Evolutionary conservation across 2,797 vertebrate species (phyloP).

Genomic region (Smutsia gigantea): DNA sequence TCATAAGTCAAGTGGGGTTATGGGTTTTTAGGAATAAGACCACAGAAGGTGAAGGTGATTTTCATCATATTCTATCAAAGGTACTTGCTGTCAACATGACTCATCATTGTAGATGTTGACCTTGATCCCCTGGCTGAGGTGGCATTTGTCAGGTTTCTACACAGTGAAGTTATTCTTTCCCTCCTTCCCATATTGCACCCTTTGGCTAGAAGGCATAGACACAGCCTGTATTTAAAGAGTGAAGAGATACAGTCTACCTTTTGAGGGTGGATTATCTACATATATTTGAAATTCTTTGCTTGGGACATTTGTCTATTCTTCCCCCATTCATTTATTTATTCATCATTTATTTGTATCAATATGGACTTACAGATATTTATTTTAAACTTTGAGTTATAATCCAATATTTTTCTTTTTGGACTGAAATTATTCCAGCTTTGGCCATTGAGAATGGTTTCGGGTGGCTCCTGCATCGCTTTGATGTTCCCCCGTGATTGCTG

Average conservation of each 20-base stretch:
- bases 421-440: not conserved
- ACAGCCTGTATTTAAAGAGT: not conserved
- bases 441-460: not conserved
- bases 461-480: not conserved
- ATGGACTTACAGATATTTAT: not conserved
- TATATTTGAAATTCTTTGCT: not conserved
- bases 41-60: not conserved
- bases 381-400: not conserved
- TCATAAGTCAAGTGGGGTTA: not conserved
- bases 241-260: not conserved
- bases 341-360: not conserved
- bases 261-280: not conserved
- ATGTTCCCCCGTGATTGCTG: not conserved
- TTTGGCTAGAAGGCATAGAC: not conserved
- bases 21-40: not conserved
- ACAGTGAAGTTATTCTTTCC: not conserved
- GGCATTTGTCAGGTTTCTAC: not conserved
- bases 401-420: not conserved
- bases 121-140: not conserved
- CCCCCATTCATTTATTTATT: not conserved
- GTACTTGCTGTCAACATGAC: not conserved
- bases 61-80: not conserved
- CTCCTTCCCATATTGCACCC: not conserved
- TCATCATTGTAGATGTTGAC: not conserved
- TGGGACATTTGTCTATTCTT: not conserved